phyloP scores from a whole-genome alignment of 1,140 invertebrate genomes.

The Augochlora pura region DNA sequence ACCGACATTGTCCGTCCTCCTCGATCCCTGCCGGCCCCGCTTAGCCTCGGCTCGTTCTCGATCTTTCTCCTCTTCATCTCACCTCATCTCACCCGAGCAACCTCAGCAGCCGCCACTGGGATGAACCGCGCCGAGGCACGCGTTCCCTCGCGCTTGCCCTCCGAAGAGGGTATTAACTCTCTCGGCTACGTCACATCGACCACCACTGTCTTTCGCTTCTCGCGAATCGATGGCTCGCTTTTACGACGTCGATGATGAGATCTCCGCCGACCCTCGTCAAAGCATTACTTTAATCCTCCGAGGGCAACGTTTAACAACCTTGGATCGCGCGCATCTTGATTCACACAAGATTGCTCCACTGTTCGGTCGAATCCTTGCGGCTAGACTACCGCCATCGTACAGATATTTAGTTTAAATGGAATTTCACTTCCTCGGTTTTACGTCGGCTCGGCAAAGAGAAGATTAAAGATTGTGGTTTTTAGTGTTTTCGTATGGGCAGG shows the following conservation, averaged over 20 bases:
- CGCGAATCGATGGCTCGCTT: background rate
- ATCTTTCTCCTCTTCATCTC: constrained; percentile 61
- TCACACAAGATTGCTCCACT: background rate
- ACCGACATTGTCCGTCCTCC: background rate
- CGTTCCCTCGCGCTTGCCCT: constrained; percentile 41
- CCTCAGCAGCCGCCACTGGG: constrained; percentile 62
- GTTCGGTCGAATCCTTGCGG: too few relatives aligned
- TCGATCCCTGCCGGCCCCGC: constrained; percentile 4
- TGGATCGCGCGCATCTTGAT: background rate
- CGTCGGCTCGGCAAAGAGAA: too few relatives aligned
- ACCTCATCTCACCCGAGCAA: constrained; percentile 70
- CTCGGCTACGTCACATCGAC: background rate
- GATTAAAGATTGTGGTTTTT: too few relatives aligned
- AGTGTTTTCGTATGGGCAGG: too few relatives aligned
- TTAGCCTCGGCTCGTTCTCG: constrained; percentile 24
- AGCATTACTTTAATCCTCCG: background rate
- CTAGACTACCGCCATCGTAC: too few relatives aligned
- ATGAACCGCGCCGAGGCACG: constrained; percentile 42
- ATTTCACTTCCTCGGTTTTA: too few relatives aligned
- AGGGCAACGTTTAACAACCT: background rate
- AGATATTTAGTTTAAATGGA: too few relatives aligned
- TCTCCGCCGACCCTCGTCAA: too few relatives aligned
- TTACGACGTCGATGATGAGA: background rate
- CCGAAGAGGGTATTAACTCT: constrained; percentile 49
- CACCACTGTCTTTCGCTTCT: constrained; percentile 1